A percentile compares a stretch with the other conserved stretches of the same genome.
These are phyloP conservation scores for Drosophila bifasciata DNA, from an alignment of 1,140 invertebrate species.

Conservation along the genomic window DNA sequence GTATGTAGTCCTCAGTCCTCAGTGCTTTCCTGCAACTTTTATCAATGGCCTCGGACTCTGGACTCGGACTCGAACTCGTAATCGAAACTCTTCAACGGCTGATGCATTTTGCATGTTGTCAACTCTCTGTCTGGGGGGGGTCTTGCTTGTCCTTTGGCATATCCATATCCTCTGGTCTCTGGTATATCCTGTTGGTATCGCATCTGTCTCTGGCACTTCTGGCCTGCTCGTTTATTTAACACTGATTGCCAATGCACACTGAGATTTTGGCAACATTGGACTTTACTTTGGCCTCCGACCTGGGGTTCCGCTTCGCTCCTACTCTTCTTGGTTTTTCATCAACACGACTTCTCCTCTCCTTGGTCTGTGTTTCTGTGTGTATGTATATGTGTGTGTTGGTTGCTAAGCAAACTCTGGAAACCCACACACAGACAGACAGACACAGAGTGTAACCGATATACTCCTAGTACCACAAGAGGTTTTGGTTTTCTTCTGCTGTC, in stretches of 20 bases:
- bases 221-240: conserved; percentile 75
- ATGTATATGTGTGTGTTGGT: conserved; percentile 33
- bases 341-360: conserved; percentile 16
- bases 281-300: conserved; percentile 14
- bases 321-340: not conserved
- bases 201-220: conserved; percentile 23
- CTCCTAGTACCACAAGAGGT: not conserved
- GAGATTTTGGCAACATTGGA: conserved; percentile 55
- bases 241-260: conserved; percentile 79
- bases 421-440: conserved; percentile 10
- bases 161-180: conserved; percentile 14
- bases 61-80: not conserved
- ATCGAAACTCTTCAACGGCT: not conserved
- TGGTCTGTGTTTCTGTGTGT: too few relatives aligned
- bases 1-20: not conserved
- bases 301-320: not conserved
- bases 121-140: conserved; percentile 17
- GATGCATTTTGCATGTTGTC: conserved; percentile 63
- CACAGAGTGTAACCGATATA: conserved; percentile 51
- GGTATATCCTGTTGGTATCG: too few relatives aligned
- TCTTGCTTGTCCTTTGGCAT: not conserved
- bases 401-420: conserved; percentile 65
- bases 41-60: conserved; percentile 34
- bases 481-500: too few relatives aligned
- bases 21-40: conserved; percentile 56